Conservation (phyloP, 2,888 invertebrate genomes). For the Steinernema scapterisci region DNA sequence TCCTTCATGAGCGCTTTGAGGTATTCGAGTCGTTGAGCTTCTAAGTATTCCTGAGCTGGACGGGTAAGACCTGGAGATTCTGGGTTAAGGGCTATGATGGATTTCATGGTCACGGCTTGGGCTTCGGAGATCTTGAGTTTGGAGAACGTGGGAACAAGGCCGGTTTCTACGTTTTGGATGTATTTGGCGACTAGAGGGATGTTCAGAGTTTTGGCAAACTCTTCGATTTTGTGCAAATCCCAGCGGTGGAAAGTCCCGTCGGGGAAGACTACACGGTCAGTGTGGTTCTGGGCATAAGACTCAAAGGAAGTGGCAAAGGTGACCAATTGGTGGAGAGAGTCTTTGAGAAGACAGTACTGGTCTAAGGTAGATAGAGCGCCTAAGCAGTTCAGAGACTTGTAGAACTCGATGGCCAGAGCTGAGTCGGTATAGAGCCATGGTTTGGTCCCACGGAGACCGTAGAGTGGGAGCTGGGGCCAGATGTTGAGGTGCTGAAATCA, state of each 20-base stretch:
- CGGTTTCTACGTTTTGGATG: not conserved
- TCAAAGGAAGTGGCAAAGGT: not conserved
- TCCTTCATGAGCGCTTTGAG: not conserved
- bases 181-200: no score
- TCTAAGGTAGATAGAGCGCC: not conserved
- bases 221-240: no score
- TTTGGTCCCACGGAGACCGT: not conserved
- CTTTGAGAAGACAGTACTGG: not conserved
- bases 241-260: not conserved
- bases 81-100: conserved; percentile 1
- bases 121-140: not conserved
- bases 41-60: not conserved
- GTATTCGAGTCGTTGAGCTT: not conserved
- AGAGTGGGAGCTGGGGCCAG: not conserved
- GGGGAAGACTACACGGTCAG: not conserved
- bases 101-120: not conserved
- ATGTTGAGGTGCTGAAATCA: no score
- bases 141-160: not conserved
- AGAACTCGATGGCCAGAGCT: conserved; percentile 1
- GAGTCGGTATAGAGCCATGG: not conserved
- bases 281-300: not conserved
- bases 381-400: not conserved
- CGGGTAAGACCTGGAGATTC: not conserved
- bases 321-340: not conserved
- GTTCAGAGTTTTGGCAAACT: no score